These are phyloP conservation scores for Macrotus californicus DNA, from an alignment of 2,113 vertebrate species.

Conservation along the genomic window DNA sequence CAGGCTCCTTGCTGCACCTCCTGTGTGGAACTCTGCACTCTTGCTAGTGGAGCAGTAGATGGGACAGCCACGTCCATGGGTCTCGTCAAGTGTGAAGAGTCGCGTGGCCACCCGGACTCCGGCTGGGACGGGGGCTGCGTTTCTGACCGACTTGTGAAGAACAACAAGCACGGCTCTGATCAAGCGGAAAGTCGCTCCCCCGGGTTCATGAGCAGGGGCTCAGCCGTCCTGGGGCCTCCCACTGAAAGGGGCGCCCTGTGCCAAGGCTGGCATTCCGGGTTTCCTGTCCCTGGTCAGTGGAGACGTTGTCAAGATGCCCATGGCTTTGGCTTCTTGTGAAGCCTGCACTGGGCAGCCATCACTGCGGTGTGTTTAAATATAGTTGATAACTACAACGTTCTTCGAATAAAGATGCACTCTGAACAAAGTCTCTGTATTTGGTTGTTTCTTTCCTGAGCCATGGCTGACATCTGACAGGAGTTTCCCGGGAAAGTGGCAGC, in stretches of 20 bases:
- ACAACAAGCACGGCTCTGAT: background rate
- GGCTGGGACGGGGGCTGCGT: background rate
- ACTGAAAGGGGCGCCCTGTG: background rate
- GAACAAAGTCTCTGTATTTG: background rate
- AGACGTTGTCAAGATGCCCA: background rate
- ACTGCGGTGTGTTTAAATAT: background rate
- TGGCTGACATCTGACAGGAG: background rate
- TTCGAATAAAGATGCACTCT: background rate
- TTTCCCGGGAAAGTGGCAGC: background rate
- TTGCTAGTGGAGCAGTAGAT: rapidly evolving
- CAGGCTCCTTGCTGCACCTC: too few relatives aligned
- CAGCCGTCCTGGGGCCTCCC: background rate
- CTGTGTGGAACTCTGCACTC: background rate
- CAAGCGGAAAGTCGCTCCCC: background rate
- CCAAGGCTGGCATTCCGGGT: background rate
- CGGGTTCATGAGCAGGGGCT: background rate
- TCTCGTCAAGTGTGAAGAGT: background rate
- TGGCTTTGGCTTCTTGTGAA: background rate
- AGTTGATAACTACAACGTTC: background rate
- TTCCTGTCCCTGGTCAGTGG: background rate
- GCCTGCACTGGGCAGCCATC: background rate
- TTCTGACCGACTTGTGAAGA: background rate
- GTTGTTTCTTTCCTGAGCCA: background rate
- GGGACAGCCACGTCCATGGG: rapidly evolving
- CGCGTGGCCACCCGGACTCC: background rate